Base-by-base conservation (phyloP, 2,113 vertebrate genomes). In the Dunckerocampus dactyliophorus region DNA sequence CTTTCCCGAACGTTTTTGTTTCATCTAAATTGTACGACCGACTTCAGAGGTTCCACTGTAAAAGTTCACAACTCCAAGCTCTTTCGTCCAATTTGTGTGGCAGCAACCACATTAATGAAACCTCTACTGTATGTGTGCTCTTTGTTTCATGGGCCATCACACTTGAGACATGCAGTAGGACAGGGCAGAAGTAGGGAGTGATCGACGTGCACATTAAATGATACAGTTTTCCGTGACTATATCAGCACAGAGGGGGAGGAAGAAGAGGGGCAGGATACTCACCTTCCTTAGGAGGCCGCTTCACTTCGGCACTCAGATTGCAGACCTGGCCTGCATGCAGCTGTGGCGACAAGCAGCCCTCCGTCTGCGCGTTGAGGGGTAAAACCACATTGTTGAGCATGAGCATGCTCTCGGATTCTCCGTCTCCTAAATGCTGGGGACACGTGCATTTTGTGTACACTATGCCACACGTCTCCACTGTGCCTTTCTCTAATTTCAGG, bases 361-460 rank as follows among this genome's bases (percentile, higher is more conserved):
- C 97, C 0, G 97, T 99, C 89, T 98, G 96, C 88, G 98, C 93
- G 16, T 98, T 99, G 84, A 99, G 91, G 71, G 97, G 97, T 89
- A 99, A 92, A 77, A 99, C 94, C 88, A 99, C 93, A 1, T 99
- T 99, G 84, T 94, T 98, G 85, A 99, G 92, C 90, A 96, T 90
- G 80, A 96, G 91, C 88, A 96, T 89, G 45, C 80, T 88, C 73
- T 92, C 91, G 12, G 95, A 93, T 85, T 98, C 95, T 81, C 97
- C 95, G 12, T 96, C 95, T 75, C 97, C 96, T 89, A 99, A 89
- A 87, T 99, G 95, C 87, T 98, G 97, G 67, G 95, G 97, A 76
- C 97, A 99, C 85, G 94, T 95, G 89, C 96, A 98, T 89, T 98
- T 98, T 69, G 95, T 95, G 89, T 98, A 97, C 92, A 98, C 96